phyloP scores from a whole-genome alignment of 1,140 invertebrate genomes.

The Megalonaias nervosa region DNA sequence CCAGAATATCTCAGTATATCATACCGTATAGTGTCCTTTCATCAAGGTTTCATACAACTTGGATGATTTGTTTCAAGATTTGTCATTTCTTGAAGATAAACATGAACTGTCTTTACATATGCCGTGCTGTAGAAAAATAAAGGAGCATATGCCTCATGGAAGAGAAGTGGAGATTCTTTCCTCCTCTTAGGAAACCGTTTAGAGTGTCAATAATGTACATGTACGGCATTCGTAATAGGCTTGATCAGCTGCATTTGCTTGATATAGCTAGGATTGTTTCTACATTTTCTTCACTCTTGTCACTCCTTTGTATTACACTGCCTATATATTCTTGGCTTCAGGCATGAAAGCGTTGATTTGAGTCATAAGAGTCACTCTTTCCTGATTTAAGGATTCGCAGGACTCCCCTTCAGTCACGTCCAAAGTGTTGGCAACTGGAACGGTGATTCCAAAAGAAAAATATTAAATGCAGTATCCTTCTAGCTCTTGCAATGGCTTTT shows the following conservation, averaged over 20 bases:
- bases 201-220: slow-evolving; percentile 52
- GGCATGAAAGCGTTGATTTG: neutral
- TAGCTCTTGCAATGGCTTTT: slow-evolving; percentile 68
- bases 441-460: slow-evolving; percentile 12
- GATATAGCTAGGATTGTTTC: neutral
- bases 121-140: slow-evolving; percentile 65
- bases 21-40: too few species aligned
- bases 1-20: too few species aligned
- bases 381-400: neutral
- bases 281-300: slow-evolving; percentile 1
- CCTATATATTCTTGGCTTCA: neutral
- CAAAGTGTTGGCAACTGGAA: neutral
- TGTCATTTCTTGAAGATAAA: too few species aligned
- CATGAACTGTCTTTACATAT: neutral
- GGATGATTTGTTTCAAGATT: too few species aligned
- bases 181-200: slow-evolving; percentile 45
- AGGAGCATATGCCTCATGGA: slow-evolving; percentile 67
- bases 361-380: neutral
- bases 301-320: neutral
- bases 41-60: too few species aligned
- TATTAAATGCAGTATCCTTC: slow-evolving; percentile 46
- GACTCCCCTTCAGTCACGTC: neutral
- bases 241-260: slow-evolving; percentile 5
- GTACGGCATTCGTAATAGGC: slow-evolving; percentile 50
- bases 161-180: slow-evolving; percentile 42